Base-by-base conservation (phyloP, 2,888 invertebrate genomes). In the Caenorhabditis panamensis region DNA sequence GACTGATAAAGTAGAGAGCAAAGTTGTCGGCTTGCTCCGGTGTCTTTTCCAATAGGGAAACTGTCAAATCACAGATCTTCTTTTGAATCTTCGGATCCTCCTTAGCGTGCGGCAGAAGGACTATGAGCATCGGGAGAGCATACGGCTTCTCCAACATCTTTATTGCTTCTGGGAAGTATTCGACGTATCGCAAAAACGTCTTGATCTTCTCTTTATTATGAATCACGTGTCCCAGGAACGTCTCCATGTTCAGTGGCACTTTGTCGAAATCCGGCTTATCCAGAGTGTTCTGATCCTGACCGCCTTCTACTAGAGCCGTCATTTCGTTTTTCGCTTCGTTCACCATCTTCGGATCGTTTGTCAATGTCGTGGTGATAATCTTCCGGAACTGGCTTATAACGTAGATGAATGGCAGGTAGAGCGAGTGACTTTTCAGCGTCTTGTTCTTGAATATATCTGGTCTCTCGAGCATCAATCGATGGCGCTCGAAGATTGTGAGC, bases 81-180 rank as follows among this genome's bases (percentile, higher is more conserved):
- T 37, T 37, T 11, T 77, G 64, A 18, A 66, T 26, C 16, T 6
- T 8, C 3, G 24, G 44, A 22, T 69, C 41, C 1, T 44, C 28
- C 31, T 31, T 31, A 2, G 37, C 3, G 1, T 62, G n/a, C 1
- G 26, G 13, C 28, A 37, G 47, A 0, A 77, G 49, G 1, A 26
- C 53, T 0, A 31, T 2, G 8, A 63, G 31, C 2, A 63, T 18
- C 2, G 61, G 24, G 1, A 76, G 26, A 31, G 47, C 26, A 18
- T 61, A 20, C 18, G 67, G 16, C n/a, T 76, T 67, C 1, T 18
- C 8, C 36, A 67, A 53, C 62, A 76, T 41, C 28, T 26, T 51
- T 22, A 67, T 5, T 0, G 5, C n/a, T 2, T 76, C 53, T 1
- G 20, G 16, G n/a, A 31, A 64, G 16, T 51, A 11, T 1, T 73